Evolutionary conservation across 2,888 invertebrate species (phyloP).

Genomic region (Altica lythri): DNA sequence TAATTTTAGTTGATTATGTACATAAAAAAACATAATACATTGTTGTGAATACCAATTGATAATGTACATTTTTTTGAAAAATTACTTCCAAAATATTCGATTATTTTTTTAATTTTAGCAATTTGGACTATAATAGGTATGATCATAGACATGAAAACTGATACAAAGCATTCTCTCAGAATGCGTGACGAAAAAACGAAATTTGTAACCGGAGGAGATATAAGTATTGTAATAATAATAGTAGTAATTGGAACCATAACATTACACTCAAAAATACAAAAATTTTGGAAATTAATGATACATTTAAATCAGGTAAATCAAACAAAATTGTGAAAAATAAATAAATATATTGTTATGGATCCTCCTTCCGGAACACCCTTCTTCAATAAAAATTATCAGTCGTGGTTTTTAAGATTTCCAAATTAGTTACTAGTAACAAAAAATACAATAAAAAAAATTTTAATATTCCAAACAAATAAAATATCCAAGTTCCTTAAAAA

Average conservation of each 20-base stretch:
- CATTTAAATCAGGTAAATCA: conserved; percentile 35
- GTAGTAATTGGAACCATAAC: conserved; percentile 37
- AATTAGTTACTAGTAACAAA: too few relatives aligned
- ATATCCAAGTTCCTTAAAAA: too few relatives aligned
- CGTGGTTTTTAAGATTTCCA: too few relatives aligned
- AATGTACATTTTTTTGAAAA: too few relatives aligned
- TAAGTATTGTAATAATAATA: conserved; percentile 37
- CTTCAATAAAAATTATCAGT: too few relatives aligned
- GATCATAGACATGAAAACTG: conserved; percentile 39
- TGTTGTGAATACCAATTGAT: background rate
- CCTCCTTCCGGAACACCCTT: background rate
- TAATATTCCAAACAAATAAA: background rate
- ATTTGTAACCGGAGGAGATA: conserved; percentile 41
- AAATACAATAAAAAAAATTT: background rate
- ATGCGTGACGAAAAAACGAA: conserved; percentile 39
- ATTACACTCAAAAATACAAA: conserved; percentile 38
- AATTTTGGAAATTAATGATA: conserved; percentile 38
- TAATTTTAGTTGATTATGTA: background rate
- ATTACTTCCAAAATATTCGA: too few relatives aligned
- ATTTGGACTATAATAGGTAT: conserved; percentile 37
- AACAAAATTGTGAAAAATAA: background rate
- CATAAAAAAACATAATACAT: background rate
- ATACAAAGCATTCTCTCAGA: conserved; percentile 34
- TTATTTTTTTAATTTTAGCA: conserved; percentile 30
- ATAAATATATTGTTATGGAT: background rate